A percentile compares a stretch with the other conserved stretches of the same genome.
phyloP scores from a whole-genome alignment of 2,113 vertebrate genomes.

The Rallus limicola region DNA sequence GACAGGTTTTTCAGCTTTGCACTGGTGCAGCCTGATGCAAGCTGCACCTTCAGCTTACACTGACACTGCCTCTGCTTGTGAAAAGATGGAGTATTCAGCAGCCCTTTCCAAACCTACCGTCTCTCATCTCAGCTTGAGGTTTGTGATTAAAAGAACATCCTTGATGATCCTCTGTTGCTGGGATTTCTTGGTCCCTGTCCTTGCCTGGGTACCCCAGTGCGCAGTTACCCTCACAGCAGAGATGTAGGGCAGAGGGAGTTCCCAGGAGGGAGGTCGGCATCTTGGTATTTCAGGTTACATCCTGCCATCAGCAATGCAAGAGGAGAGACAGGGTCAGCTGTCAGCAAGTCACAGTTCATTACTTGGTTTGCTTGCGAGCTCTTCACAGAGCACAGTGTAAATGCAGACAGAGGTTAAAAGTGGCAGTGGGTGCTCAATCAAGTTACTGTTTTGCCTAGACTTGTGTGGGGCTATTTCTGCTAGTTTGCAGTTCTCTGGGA shows the following conservation, averaged over 20 bases:
- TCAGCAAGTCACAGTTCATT: not conserved
- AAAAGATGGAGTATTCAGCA: not conserved
- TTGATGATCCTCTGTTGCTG: not conserved
- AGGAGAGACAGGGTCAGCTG: not conserved
- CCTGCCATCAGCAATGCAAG: not conserved
- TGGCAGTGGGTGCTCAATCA: not conserved
- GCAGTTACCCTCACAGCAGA: not conserved
- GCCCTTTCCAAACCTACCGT: not conserved
- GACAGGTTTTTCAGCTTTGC: not conserved
- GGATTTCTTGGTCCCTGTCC: not conserved
- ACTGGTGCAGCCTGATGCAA: not conserved
- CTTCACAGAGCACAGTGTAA: not conserved
- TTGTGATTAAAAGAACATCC: not conserved
- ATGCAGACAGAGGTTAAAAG: not conserved
- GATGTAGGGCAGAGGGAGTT: fast-evolving
- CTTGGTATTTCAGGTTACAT: fast-evolving
- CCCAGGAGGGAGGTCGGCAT: not conserved
- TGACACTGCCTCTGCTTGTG: fast-evolving
- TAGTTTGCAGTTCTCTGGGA: not conserved
- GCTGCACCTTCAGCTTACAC: fast-evolving
- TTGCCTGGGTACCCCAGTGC: fast-evolving
- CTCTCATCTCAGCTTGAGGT: not conserved
- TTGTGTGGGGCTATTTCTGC: not conserved
- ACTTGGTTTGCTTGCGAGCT: not conserved
- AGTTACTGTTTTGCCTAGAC: not conserved